Evolutionary conservation across 2,113 vertebrate species (phyloP), one percentile per base, ranked within the genome.

Genomic region (Smithornis capensis): DNA sequence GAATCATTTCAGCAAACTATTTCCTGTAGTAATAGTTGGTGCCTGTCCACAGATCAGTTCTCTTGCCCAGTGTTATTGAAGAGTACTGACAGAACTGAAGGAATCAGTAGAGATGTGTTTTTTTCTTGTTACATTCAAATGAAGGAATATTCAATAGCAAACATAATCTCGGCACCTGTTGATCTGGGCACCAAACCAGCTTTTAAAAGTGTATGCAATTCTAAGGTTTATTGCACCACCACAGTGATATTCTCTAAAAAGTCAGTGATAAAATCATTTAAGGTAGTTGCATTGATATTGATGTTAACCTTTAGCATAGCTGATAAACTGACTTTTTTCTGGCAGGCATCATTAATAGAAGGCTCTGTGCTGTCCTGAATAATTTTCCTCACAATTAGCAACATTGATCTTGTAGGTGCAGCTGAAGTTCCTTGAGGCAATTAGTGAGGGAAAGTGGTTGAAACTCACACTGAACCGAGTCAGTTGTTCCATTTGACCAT

Each of bases 351-450:
- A 42, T 91, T 94, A 93, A 87, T 56, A 83, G 83, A n/a, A 92
- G 79, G 40, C 68, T 93, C 87, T 71, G 25, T 83, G 73, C 85
- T 93, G 88, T 96, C 85, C 69, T 92, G 85, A 89, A 90, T 96
- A 80, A 90, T 97, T 95, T 95, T 78, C 76, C 56, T 96, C 85
- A 92, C 90, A 93, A 95, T 97, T 96, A 96, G 92, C 76, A 80
- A 71, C 60, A 96, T 93, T 93, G 94, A 97, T 96, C 64, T 81
- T 52, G n/a, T 29, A 90, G 94, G 71, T 92, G 71, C 42, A 81
- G 76, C 83, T 95, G 63, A 93, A 95, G 52, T 74, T 94, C 88
- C 96, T 92, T 60, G 60, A 68, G 94, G 92, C 85, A 86, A 68
- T 45, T 7, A 19, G 52, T 40, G 52, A 91, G 29, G 70, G 31